Evolutionary conservation across 2,888 invertebrate genomes (phyloP).

Genomic region (Diarsia dahlii): DNA sequence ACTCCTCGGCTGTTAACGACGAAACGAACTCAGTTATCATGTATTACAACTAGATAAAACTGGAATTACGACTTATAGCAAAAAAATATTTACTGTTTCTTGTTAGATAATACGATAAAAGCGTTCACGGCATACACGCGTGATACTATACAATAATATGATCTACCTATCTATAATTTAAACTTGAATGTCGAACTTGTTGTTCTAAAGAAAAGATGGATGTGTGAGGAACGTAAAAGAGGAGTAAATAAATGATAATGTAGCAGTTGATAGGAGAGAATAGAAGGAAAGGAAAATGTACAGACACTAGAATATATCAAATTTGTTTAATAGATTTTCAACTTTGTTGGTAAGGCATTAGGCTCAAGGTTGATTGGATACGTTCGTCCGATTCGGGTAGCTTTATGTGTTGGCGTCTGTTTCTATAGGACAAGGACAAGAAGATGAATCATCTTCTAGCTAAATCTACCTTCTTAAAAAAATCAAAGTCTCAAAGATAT

Average conservation of each 20-base stretch:
- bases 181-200: background rate
- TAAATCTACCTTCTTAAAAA: no score
- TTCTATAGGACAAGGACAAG: no score
- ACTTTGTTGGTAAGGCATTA: no score
- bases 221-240: background rate
- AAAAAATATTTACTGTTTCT: slow-evolving; percentile 24
- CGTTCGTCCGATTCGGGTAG: no score
- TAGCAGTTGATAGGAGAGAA: background rate
- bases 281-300: background rate
- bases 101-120: slow-evolving; percentile 45
- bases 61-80: slow-evolving; percentile 5
- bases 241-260: background rate
- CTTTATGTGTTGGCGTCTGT: no score
- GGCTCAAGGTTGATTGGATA: no score
- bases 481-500: background rate
- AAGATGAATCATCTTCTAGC: no score
- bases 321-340: no score
- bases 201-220: background rate
- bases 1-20: background rate
- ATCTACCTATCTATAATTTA: background rate
- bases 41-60: slow-evolving; percentile 42
- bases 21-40: slow-evolving; percentile 17
- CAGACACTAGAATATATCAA: no score
- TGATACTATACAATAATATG: slow-evolving; percentile 8
- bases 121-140: slow-evolving; percentile 23